Base-by-base conservation (phyloP, 2,113 vertebrate species). In the Pituophis catenifer region DNA sequence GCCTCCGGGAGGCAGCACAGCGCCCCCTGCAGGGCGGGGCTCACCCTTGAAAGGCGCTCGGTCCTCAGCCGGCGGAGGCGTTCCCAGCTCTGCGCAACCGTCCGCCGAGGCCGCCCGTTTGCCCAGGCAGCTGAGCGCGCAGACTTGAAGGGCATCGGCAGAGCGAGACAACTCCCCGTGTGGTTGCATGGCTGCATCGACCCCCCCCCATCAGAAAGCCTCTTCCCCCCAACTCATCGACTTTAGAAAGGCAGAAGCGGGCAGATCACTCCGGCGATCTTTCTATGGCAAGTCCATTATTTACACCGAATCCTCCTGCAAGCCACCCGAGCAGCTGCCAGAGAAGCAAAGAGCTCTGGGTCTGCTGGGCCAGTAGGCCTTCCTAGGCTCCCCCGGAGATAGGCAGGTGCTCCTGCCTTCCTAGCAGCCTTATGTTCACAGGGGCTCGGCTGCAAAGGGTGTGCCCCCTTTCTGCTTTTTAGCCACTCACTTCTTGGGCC, bases 231-330 rank as follows among this genome's bases (percentile, higher is more conserved):
- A n/a, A 58, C 21, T 0, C 21, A 54, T 12, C 2, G 11, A 54
- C 2, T 12, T 13, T 3, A 3, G 53, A 3, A 12, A 86, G 33
- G 11, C 23, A 54, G 70, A 50, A 90, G 48, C 96, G 85, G 95
- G 96, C 94, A 3, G 92, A 75, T 91, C 2, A 0, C 95, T 97
- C 97, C 96, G 97, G 97, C 95, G 95, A 97, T 95, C 94, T 98
- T 97, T 97, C 97, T 97, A 94, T 95, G 96, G 92, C 96, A 96
- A 94, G 92, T 65, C 96, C 97, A 96, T 97, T 97, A 97, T 98
- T 97, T 97, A 98, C 97, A 98, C 92, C 93, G 92, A 97, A 95
- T 96, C 97, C 96, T 95, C 97, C 97, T 96, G 97, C 96, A 97
- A 96, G 92, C 91, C 93, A 7, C 9, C 6, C 57, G 6, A 57